These are phyloP conservation scores for Microdon myrmicae DNA, from an alignment of 2,888 invertebrate species.

Conservation along the genomic window DNA sequence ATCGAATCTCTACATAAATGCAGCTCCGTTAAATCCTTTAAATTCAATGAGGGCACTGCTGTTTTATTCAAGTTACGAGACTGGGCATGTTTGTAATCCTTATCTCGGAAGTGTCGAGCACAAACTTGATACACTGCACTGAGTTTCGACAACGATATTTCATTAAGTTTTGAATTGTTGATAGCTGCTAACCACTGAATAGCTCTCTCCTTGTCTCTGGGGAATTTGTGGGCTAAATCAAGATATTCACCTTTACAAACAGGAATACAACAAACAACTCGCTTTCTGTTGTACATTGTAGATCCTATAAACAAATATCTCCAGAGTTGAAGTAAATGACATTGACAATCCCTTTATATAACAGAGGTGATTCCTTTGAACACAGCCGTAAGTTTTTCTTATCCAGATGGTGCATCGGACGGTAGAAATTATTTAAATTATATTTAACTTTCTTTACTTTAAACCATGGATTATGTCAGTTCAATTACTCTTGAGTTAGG, in stretches of 20 bases:
- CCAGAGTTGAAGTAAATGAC: too few relatives aligned
- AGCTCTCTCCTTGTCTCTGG: constrained; percentile 38
- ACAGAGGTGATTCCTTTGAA: too few relatives aligned
- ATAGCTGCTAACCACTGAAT: constrained; percentile 52
- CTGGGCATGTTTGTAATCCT: constrained; percentile 56
- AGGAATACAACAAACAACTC: constrained; percentile 51
- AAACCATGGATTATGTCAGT: too few relatives aligned
- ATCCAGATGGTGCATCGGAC: too few relatives aligned
- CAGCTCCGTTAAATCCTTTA: constrained; percentile 49
- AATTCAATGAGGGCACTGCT: constrained; percentile 55
- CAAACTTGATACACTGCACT: constrained; percentile 54
- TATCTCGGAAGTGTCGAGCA: constrained; percentile 55
- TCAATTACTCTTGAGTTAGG: too few relatives aligned
- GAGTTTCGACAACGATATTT: constrained; percentile 29
- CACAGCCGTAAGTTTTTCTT: too few relatives aligned
- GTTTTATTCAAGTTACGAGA: constrained; percentile 56
- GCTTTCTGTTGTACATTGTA: too few relatives aligned
- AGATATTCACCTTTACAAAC: constrained; percentile 54
- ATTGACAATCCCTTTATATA: too few relatives aligned
- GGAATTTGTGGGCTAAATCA: constrained; percentile 57
- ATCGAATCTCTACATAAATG: constrained; percentile 15
- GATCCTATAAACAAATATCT: too few relatives aligned
- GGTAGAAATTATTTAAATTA: too few relatives aligned
- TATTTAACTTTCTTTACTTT: too few relatives aligned
- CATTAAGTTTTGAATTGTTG: constrained; percentile 29